Conservation (phyloP, 1,140 invertebrate species). For the Pseudomyrmex concolor region DNA sequence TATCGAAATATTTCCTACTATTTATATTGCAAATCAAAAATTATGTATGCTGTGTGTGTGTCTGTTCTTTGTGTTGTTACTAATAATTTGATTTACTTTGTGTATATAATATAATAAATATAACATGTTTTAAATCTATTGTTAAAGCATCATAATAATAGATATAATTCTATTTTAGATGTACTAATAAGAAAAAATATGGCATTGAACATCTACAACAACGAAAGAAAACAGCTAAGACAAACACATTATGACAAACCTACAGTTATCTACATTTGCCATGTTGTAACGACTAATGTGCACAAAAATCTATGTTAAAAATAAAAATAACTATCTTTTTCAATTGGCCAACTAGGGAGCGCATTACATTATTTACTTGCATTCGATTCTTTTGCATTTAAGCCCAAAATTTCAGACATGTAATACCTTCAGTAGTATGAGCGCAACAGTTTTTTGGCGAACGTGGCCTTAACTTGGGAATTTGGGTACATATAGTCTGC, state of each 20-base stretch:
- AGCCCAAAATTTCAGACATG: conserved; percentile 71
- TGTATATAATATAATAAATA: conserved; percentile 3
- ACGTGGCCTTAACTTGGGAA: conserved; percentile 80
- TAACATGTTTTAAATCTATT: conserved; percentile 11
- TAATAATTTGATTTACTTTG: not conserved
- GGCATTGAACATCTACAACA: not conserved
- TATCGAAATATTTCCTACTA: conserved; percentile 26
- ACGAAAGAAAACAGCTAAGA: conserved; percentile 2
- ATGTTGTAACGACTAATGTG: not conserved
- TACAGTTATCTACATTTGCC: not conserved
- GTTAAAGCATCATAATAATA: not conserved
- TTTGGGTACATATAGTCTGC: conserved; percentile 79
- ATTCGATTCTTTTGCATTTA: conserved; percentile 57
- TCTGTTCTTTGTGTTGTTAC: not conserved
- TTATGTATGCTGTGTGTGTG: conserved; percentile 1
- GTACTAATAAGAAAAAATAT: not conserved
- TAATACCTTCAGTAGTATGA: conserved; percentile 82
- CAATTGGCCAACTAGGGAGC: conserved; percentile 26
- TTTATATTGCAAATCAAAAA: conserved; percentile 2
- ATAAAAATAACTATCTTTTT: conserved; percentile 27
- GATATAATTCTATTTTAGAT: not conserved
- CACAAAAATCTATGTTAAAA: conserved; percentile 2
- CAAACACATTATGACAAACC: not conserved
- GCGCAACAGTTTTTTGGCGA: conserved; percentile 80
- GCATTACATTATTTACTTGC: conserved; percentile 57